These are phyloP conservation scores for Anagrus nilaparvatae DNA, from an alignment of 1,140 invertebrate genomes.

Conservation along the genomic window DNA sequence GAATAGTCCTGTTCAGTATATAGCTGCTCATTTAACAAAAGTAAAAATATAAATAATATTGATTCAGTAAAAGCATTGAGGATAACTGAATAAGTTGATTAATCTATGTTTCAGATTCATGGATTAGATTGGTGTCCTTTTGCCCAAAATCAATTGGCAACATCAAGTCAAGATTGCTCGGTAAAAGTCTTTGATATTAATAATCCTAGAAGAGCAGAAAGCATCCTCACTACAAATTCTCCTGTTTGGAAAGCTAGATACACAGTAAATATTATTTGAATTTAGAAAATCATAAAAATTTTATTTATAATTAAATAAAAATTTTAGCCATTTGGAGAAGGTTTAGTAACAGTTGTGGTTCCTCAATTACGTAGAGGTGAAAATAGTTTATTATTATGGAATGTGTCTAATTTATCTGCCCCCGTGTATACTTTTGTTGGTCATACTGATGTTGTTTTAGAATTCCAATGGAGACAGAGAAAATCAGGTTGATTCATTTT, in stretches of 20 bases:
- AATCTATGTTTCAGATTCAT: constrained; percentile 55
- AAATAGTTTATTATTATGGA: constrained; percentile 76
- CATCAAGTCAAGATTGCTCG: constrained; percentile 86
- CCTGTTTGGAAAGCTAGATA: constrained; percentile 91
- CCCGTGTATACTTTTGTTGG: constrained; percentile 83
- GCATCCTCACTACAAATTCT: constrained; percentile 69
- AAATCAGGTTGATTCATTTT: constrained; percentile 36
- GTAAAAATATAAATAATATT: constrained; percentile 25
- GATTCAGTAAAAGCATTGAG: too few relatives aligned
- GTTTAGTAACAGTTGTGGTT: constrained; percentile 80
- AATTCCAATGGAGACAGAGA: constrained; percentile 84
- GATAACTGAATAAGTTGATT: neutral
- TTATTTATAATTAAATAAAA: constrained; percentile 11
- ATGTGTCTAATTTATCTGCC: constrained; percentile 54
- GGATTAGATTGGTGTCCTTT: constrained; percentile 88
- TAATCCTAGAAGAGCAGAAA: constrained; percentile 71
- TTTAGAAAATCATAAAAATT: neutral
- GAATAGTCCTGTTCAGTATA: constrained; percentile 79
- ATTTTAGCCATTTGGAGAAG: constrained; percentile 79
- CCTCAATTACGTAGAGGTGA: constrained; percentile 70
- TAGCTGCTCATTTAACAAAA: constrained; percentile 84
- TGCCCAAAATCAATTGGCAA: constrained; percentile 77
- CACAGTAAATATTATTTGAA: constrained; percentile 48
- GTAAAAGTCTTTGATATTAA: constrained; percentile 91
- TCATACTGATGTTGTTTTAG: constrained; percentile 86